Conservation (phyloP, 2,797 vertebrate genomes). For the Salmo trutta region DNA sequence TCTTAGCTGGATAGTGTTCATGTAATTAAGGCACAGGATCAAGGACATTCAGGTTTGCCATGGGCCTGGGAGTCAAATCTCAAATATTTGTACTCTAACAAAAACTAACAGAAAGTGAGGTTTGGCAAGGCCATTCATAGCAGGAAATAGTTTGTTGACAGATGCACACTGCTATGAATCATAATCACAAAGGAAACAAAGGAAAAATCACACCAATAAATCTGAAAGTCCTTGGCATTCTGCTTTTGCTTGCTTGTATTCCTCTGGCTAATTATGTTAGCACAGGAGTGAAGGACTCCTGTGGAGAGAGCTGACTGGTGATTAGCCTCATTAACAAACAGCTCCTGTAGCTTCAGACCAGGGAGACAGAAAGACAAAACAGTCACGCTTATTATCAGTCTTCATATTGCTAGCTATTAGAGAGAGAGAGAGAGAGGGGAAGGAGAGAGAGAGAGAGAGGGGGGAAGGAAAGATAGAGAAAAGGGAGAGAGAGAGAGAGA, state of each 20-base stretch:
- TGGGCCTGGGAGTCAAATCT: neutral
- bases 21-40: neutral
- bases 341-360: slow-evolving; percentile 14
- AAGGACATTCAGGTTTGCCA: neutral
- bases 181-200: neutral
- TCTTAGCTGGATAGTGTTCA: too few relatives aligned
- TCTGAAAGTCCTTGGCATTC: neutral
- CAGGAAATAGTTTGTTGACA: neutral
- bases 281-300: neutral
- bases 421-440: slow-evolving; percentile 39
- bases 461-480: too few relatives aligned
- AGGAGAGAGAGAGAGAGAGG: neutral
- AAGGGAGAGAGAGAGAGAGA: neutral
- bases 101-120: neutral
- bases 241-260: neutral
- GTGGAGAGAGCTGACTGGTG: slow-evolving; percentile 6
- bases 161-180: neutral
- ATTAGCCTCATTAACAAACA: slow-evolving; percentile 19
- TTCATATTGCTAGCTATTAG: slow-evolving; percentile 1
- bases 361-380: neutral
- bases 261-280: slow-evolving; percentile 8
- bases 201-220: slow-evolving; percentile 1
- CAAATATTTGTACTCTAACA: neutral
- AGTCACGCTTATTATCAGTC: slow-evolving; percentile 32
- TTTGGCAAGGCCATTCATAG: neutral